phyloP scores from a whole-genome alignment of 2,888 invertebrate genomes.

The Limenitis camilla region DNA sequence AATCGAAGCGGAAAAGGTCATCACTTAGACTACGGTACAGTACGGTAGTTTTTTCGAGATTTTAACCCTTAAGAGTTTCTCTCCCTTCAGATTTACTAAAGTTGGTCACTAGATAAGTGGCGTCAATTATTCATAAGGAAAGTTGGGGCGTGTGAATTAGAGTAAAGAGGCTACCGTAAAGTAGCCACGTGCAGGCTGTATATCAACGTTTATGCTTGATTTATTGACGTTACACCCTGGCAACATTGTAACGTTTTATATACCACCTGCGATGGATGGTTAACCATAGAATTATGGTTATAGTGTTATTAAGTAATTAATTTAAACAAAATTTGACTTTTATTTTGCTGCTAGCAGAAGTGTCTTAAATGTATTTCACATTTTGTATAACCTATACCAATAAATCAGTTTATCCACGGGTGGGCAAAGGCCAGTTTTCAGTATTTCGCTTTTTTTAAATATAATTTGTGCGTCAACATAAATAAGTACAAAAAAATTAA shows the following conservation, averaged over 20 bases:
- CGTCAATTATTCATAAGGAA: constrained; percentile 4
- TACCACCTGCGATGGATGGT: not conserved
- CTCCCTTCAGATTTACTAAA: not conserved
- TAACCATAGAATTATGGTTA: not conserved
- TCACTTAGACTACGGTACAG: no score
- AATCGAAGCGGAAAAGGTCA: no score
- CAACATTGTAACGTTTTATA: not conserved
- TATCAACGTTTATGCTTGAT: constrained; percentile 15
- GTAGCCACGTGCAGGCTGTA: constrained; percentile 8
- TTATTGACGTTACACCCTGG: constrained; percentile 15
- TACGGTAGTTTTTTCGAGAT: no score
- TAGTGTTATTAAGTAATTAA: not conserved
- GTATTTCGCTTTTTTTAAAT: no score
- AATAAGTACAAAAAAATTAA: no score
- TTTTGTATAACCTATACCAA: no score
- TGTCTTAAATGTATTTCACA: no score
- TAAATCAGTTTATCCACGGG: no score
- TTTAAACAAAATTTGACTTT: not conserved
- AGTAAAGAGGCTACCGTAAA: not conserved
- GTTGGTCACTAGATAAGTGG: not conserved
- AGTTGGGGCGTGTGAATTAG: constrained; percentile 1
- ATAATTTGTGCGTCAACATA: no score
- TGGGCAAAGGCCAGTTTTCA: no score
- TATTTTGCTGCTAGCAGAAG: no score
- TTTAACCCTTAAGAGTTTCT: not conserved